Evolutionary conservation across 2,113 vertebrate genomes (phyloP), one percentile per base, ranked within the genome.

Genomic region (Ancistrus triradiatus): DNA sequence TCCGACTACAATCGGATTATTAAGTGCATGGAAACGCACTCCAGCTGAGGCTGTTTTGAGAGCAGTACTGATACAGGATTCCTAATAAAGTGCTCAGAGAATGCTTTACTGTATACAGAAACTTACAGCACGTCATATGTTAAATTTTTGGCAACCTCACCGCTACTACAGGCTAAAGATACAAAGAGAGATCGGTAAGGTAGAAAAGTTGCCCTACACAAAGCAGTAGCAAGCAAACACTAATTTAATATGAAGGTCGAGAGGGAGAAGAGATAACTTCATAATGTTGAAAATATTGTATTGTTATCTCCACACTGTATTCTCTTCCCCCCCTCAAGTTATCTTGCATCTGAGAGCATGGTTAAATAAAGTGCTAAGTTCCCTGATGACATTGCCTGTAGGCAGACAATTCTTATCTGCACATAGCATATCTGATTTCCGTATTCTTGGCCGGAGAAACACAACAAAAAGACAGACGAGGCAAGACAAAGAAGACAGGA

Each of bases 211-310:
- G 27, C 27, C 3, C 27, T 31, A 7, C 27, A 31, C 3, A 31
- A 3, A 7, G 55, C 28, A 10, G 19, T 17, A 5, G 38, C 35
- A 14, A 37, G 55, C 43, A 33, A 62, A 44, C 46, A 43, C 58
- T 72, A 56, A 64, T 68, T 71, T 68, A 47, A 68, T 65, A 68
- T 68, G 63, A 75, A 68, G 73, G 68, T 71, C 64, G 14, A 60
- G 64, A 70, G 49, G 49, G 51, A 22, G n/a, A 40, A 56, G 44
- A 64, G 49, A 75, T 75, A 68, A 68, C 53, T 70, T 59, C 55
- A 64, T 28, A 35, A 61, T 65, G 68, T 31, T 68, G 64, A 69
- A 69, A 69, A 65, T 49, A 65, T 74, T 59, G 46, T 57, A 49
- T 56, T 61, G 73, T 75, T 75, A 75, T 71, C 68, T 64, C 15